Conservation (phyloP, 2,797 vertebrate genomes). For the Pangasius larnaudii region DNA sequence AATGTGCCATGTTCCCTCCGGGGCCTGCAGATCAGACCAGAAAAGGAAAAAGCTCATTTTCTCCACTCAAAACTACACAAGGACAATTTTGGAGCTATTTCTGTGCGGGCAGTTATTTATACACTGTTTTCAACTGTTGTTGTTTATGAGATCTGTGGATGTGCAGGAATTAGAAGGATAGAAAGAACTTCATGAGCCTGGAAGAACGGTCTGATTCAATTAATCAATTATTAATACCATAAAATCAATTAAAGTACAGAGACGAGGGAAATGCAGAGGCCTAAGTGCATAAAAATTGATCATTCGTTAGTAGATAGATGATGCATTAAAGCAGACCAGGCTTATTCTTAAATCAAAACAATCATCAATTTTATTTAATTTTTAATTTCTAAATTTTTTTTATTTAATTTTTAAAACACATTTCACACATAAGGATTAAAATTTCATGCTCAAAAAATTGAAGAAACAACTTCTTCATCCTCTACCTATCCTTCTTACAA, state of each 20-base stretch:
- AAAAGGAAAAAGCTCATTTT: slow-evolving; percentile 44
- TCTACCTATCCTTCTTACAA: not conserved
- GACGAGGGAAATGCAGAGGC: not conserved
- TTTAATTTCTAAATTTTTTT: no score
- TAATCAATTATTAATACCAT: not conserved
- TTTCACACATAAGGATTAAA: not conserved
- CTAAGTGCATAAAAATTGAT: not conserved
- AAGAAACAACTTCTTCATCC: not conserved
- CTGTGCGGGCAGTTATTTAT: slow-evolving; percentile 25
- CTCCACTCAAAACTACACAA: not conserved
- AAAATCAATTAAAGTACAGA: not conserved
- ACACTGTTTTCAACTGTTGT: slow-evolving; percentile 26
- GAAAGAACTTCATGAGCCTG: not conserved
- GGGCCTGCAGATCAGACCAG: slow-evolving; percentile 12
- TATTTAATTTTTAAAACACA: no score
- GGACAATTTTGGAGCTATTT: slow-evolving; percentile 20
- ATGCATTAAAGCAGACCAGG: not conserved
- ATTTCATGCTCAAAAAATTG: not conserved
- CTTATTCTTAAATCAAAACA: not conserved
- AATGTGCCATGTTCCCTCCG: not conserved
- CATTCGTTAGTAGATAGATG: not conserved
- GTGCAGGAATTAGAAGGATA: slow-evolving; percentile 1
- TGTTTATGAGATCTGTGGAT: slow-evolving; percentile 9
- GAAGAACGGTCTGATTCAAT: slow-evolving; percentile 8
- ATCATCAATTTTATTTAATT: not conserved